Percentiles rank a stretch among this genome's conserved stretches.
phyloP scores from a whole-genome alignment of 2,113 vertebrate species.

The Zeus faber region DNA sequence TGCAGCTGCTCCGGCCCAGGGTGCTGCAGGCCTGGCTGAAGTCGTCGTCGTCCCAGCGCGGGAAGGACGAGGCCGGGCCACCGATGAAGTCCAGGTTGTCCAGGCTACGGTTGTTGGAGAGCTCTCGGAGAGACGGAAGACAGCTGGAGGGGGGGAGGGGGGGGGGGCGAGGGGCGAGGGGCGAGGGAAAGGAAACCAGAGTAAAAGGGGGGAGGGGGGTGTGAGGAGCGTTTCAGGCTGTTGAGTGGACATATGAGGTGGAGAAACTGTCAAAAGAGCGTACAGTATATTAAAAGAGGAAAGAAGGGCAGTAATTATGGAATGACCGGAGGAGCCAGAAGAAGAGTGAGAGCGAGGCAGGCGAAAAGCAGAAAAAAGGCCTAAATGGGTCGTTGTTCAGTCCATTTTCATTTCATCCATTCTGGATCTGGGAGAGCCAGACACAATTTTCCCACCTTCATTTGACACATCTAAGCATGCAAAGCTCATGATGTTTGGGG shows the following conservation, averaged over 20 bases:
- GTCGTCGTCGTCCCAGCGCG: constrained; percentile 94
- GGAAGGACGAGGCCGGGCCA: constrained; percentile 83
- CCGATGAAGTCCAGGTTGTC: constrained; percentile 92
- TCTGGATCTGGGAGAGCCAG: constrained; percentile 3
- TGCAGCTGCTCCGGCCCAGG: constrained; percentile 73
- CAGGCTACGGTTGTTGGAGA: constrained; percentile 84
- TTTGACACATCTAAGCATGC: constrained; percentile 44
- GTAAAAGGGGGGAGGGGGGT: background rate
- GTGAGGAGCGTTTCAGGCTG: background rate
- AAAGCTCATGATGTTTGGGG: constrained; percentile 47
- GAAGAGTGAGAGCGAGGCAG: constrained; percentile 33
- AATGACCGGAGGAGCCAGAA: constrained; percentile 37
- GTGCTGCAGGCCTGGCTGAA: constrained; percentile 90
- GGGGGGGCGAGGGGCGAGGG: constrained; percentile 12
- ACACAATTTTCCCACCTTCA: constrained; percentile 18
- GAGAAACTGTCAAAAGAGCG: background rate
- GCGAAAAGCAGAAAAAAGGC: constrained; percentile 10
- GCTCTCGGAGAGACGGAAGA: constrained; percentile 78
- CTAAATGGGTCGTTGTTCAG: constrained; percentile 16
- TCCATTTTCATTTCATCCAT: constrained; percentile 21
- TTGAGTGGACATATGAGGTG: constrained; percentile 16
- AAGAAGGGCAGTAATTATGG: constrained; percentile 21
- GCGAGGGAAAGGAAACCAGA: constrained; percentile 3
- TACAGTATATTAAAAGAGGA: too few species aligned
- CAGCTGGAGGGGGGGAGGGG: constrained; percentile 58